phyloP scores from a whole-genome alignment of 2,888 invertebrate genomes.

The Sphecodes monilicornis region DNA sequence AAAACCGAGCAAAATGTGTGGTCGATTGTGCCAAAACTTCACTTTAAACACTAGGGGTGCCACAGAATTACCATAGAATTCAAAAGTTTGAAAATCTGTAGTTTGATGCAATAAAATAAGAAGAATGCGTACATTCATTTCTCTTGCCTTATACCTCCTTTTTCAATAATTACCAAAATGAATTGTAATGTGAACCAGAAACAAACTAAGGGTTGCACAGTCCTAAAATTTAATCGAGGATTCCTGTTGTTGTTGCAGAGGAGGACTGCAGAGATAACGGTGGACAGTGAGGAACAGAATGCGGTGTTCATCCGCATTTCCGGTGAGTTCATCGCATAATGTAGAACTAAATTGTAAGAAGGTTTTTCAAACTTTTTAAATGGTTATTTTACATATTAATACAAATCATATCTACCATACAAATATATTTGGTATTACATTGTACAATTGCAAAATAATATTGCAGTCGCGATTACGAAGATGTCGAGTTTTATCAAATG shows the following conservation, averaged over 20 bases:
- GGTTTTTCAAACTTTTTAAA: not conserved
- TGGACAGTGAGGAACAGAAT: conserved; percentile 78
- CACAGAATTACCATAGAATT: no score
- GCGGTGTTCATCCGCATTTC: conserved; percentile 79
- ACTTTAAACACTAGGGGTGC: no score
- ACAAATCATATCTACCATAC: no score
- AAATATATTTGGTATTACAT: not conserved
- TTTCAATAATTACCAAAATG: not conserved
- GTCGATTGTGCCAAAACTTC: not conserved
- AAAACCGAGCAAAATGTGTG: not conserved
- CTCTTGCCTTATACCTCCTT: not conserved
- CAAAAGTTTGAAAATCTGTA: no score
- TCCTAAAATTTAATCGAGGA: conserved; percentile 28
- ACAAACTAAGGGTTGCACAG: not conserved
- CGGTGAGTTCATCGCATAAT: conserved; percentile 76
- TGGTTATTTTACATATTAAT: not conserved
- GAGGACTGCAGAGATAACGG: conserved; percentile 75
- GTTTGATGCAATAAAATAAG: no score
- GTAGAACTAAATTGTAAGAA: conserved; percentile 12
- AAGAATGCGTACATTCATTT: not conserved
- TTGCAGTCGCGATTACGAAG: not conserved
- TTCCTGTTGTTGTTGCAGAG: conserved; percentile 75
- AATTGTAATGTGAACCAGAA: not conserved
- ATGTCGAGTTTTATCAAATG: not conserved
- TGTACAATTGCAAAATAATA: not conserved